Percentiles rank a stretch among this genome's conserved stretches.
These are phyloP conservation scores for Scartelaos histophorus DNA, from an alignment of 2,113 vertebrate species.

Conservation along the genomic window DNA sequence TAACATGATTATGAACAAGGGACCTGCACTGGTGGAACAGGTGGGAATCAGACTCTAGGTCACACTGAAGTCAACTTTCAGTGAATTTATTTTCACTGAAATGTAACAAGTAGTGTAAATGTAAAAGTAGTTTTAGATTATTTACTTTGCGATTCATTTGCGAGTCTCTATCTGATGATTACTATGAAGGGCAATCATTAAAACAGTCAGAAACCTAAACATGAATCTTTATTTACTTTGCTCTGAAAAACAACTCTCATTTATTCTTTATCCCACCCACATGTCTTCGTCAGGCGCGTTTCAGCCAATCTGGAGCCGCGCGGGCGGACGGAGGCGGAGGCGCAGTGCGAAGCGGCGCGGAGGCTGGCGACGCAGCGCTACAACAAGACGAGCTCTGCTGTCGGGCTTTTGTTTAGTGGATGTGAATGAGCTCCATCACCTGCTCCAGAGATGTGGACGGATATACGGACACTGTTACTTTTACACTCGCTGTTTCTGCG, in stretches of 20 bases:
- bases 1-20: slow-evolving; percentile 34
- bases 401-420: slow-evolving; percentile 73
- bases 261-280: slow-evolving; percentile 45
- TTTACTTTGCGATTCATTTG: too few relatives aligned
- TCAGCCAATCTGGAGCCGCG: slow-evolving; percentile 51
- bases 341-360: slow-evolving; percentile 2
- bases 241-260: neutral
- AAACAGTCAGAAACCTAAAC: neutral
- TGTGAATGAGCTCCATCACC: slow-evolving; percentile 67
- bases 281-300: slow-evolving; percentile 52
- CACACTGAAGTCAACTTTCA: neutral
- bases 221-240: neutral
- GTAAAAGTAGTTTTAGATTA: too few relatives aligned
- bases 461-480: slow-evolving; percentile 71
- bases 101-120: too few relatives aligned
- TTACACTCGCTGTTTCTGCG: slow-evolving; percentile 63
- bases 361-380: slow-evolving; percentile 54
- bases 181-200: neutral
- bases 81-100: neutral
- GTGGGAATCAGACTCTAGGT: neutral
- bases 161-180: too few relatives aligned
- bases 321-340: slow-evolving; percentile 14
- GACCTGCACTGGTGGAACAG: slow-evolving; percentile 24
- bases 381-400: slow-evolving; percentile 48
- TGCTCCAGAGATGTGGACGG: slow-evolving; percentile 75